Percentiles rank a stretch among this genome's conserved stretches.
These are phyloP conservation scores for Brachirus orientalis DNA, from an alignment of 2,113 vertebrate genomes.

Conservation along the genomic window DNA sequence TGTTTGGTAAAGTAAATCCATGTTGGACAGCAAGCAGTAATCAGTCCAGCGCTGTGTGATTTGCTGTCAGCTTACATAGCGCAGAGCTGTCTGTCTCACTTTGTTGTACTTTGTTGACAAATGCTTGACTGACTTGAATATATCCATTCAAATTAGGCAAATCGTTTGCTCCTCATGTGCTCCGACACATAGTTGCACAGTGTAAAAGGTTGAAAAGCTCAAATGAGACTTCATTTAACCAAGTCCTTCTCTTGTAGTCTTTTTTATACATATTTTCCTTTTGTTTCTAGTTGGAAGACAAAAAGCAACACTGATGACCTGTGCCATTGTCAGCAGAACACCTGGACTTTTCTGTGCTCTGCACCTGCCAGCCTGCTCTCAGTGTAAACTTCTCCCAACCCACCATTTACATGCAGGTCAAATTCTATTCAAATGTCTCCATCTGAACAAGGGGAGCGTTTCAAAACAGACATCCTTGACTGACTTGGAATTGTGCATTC, in stretches of 20 bases:
- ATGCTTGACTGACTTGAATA: constrained; percentile 74
- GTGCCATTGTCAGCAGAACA: constrained; percentile 54
- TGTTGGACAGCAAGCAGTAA: constrained; percentile 61
- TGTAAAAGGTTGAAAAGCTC: constrained; percentile 7
- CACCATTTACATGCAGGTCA: constrained; percentile 81
- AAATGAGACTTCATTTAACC: constrained; percentile 7
- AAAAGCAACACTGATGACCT: constrained; percentile 39
- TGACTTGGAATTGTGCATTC: constrained; percentile 48
- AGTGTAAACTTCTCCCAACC: constrained; percentile 59
- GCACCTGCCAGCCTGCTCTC: constrained; percentile 73
- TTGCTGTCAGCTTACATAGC: constrained; percentile 59
- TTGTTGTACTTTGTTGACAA: constrained; percentile 79
- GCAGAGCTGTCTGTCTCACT: constrained; percentile 71
- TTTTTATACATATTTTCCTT: constrained; percentile 20
- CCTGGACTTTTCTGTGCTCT: constrained; percentile 56
- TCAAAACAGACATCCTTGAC: constrained; percentile 70
- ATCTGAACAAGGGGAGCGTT: constrained; percentile 68
- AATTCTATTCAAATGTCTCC: constrained; percentile 82
- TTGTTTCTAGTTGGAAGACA: constrained; percentile 23
- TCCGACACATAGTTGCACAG: constrained; percentile 9
- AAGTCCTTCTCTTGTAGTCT: constrained; percentile 1
- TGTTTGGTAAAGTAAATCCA: constrained; percentile 74
- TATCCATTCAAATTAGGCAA: constrained; percentile 78
- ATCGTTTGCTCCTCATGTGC: no score
- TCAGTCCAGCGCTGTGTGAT: constrained; percentile 69